Percentiles rank a stretch among this genome's conserved stretches.
Conservation (phyloP, 2,797 vertebrate species). For the Danio choprae region DNA sequence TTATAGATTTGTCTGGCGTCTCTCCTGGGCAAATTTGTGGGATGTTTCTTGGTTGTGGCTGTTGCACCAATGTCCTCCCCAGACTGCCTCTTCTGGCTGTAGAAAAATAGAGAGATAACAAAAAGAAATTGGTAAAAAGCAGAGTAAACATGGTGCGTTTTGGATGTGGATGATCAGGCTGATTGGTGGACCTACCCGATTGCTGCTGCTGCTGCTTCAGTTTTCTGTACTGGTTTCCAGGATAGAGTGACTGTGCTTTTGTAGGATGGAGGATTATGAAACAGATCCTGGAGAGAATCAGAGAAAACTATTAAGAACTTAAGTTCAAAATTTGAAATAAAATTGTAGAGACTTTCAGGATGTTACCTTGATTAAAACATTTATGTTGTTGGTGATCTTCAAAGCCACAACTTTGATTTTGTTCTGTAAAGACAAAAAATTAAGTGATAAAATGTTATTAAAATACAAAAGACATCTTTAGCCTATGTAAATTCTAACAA, state of each 20-base stretch:
- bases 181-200: conserved; percentile 76
- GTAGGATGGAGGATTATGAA: conserved; percentile 98
- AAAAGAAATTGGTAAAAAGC: not conserved
- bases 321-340: not conserved
- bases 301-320: not conserved
- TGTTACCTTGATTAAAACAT: conserved; percentile 95
- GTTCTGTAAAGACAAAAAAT: conserved; percentile 81
- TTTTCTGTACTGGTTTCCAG: conserved; percentile 97
- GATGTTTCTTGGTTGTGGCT: conserved; percentile 86
- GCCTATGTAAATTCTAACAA: not conserved
- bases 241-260: conserved; percentile 97
- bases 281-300: conserved; percentile 85
- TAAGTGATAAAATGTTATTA: not conserved
- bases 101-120: conserved; percentile 23
- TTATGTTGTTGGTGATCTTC: conserved; percentile 99
- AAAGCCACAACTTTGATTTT: conserved; percentile 99
- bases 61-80: conserved; percentile 85
- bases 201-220: conserved; percentile 81
- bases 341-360: not conserved
- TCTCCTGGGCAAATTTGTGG: conserved; percentile 85
- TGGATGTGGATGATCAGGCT: not conserved
- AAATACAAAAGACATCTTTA: not conserved
- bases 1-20: conserved; percentile 98
- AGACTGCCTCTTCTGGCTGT: conserved; percentile 86
- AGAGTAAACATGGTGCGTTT: not conserved